Evolutionary conservation across 2,888 invertebrate genomes (phyloP), one percentile per base, ranked within the genome.

Genomic region (Cosmopolites sordidus): DNA sequence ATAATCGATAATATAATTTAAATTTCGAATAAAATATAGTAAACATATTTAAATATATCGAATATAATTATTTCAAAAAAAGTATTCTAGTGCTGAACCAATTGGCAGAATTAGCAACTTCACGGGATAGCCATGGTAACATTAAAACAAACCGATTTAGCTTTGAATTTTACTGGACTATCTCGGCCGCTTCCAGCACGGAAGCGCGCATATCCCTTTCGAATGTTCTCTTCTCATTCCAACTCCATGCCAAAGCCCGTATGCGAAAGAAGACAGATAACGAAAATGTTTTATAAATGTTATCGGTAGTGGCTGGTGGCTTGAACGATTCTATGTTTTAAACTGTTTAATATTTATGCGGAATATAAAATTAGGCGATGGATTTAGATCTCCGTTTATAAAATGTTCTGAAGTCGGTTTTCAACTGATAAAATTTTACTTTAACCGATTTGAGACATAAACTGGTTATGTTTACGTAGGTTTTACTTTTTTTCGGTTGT

Each of bases 271-370:
- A 5, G 50, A 37, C 17, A 39, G 27, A 18, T 14, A 5, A 50
- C n/a, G 29, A 43, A 16, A 50, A 43, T 50, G 43, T 43, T 50
- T 43, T 43, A 37, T 42, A 49, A 47, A 49, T 49, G 43, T 17
- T 22, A 43, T 37, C 43, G 38, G 43, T 50, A 39, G 39, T 43
- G 43, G 42, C 38, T 37, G 43, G 38, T 33, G 43, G 29, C 50
- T 45, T 41, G 38, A 44, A 29, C n/a, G 30, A 45, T 40, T 45
- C 33, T 56, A 52, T 55, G 52, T 54, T 58, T 56, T 57, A 58
- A 61, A 61, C 64, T 64, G 58, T 65, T 64, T 62, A 65, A 65
- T 65, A 64, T 65, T 64, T 63, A 65, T 65, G 62, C 53, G 57
- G 63, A 65, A 65, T 64, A 59, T 63, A 48, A 52, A 59, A 62